Percentiles rank a stretch among this genome's conserved stretches.
phyloP scores from a whole-genome alignment of 2,888 invertebrate genomes.

The Phytoseiulus persimilis region DNA sequence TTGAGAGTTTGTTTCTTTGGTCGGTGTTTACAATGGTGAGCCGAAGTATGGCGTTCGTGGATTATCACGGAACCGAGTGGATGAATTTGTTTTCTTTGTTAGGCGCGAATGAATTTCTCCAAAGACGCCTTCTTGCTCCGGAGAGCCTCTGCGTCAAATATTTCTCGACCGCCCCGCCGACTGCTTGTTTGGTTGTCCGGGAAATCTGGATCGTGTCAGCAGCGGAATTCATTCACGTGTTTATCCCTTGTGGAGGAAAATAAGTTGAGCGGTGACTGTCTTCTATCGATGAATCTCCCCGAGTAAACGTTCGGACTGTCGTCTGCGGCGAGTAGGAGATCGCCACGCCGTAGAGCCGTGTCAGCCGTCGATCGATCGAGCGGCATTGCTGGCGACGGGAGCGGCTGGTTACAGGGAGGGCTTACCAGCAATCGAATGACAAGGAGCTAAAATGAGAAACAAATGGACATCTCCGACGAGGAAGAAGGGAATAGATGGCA shows the following conservation, averaged over 20 bases:
- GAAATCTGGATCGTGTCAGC: not conserved
- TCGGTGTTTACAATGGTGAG: not conserved
- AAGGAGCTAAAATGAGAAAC: too few species aligned
- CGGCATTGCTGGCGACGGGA: not conserved
- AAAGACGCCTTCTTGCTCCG: not conserved
- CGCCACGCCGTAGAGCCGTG: not conserved
- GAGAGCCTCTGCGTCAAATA: not conserved
- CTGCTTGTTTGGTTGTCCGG: not conserved
- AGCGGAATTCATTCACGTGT: not conserved
- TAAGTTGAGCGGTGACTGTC: not conserved
- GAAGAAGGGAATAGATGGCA: too few species aligned
- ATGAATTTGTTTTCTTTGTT: conserved; percentile 5
- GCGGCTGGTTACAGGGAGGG: too few species aligned
- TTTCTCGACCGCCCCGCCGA: not conserved
- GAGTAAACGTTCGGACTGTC: not conserved
- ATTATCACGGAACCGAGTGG: not conserved
- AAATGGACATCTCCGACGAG: too few species aligned
- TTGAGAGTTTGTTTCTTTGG: not conserved
- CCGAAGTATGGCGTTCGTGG: not conserved
- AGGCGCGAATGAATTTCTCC: not conserved
- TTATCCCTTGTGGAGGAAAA: not conserved
- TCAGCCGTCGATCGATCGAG: not conserved
- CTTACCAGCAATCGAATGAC: too few species aligned
- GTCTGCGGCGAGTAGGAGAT: not conserved
- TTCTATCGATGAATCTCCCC: not conserved